Percentiles rank a stretch among this genome's conserved stretches.
Conservation (phyloP, 1,140 invertebrate genomes). For the Drosophila takahashii region DNA sequence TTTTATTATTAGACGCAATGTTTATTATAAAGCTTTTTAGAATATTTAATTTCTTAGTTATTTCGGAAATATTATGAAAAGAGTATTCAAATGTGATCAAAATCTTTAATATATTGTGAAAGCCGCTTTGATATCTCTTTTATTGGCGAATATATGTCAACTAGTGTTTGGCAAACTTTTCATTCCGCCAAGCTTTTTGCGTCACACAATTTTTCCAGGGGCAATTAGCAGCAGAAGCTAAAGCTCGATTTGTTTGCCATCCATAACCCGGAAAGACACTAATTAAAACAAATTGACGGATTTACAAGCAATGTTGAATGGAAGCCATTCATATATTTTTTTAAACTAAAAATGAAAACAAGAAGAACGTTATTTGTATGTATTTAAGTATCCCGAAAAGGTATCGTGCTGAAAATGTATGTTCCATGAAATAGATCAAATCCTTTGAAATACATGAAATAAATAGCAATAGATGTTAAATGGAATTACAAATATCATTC, state of each 20-base stretch:
- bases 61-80: neutral
- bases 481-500: too few relatives aligned
- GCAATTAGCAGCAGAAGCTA: constrained; percentile 62
- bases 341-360: neutral
- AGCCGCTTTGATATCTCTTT: constrained; percentile 10
- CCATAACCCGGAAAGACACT: constrained; percentile 35
- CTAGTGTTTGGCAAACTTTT: constrained; percentile 25
- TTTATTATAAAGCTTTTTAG: too few relatives aligned
- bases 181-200: constrained; percentile 17
- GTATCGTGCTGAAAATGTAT: too few relatives aligned
- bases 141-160: constrained; percentile 45
- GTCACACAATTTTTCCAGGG: constrained; percentile 44
- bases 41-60: too few relatives aligned
- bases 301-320: constrained; percentile 13
- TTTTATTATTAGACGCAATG: too few relatives aligned
- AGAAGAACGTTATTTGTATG: neutral
- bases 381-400: too few relatives aligned
- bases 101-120: neutral
- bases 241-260: constrained; percentile 21
- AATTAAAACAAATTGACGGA: constrained; percentile 72
- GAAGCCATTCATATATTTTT: neutral
- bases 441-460: too few relatives aligned
- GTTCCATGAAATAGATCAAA: too few relatives aligned
- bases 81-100: neutral
- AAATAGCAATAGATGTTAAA: too few relatives aligned